These are phyloP conservation scores for Andrena minutula DNA, from an alignment of 2,888 invertebrate genomes.

Conservation along the genomic window DNA sequence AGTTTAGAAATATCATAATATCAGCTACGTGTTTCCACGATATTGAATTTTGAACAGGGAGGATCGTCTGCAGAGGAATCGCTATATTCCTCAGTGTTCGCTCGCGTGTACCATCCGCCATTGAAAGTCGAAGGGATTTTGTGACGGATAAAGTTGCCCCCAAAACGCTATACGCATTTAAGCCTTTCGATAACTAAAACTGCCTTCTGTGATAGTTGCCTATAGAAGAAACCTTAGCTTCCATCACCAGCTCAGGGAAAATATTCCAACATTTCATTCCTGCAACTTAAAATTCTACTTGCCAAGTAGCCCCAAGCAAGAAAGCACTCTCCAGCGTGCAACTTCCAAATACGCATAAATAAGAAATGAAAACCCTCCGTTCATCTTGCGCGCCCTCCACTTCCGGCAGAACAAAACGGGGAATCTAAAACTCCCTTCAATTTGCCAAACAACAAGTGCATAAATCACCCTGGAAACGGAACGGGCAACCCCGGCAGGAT, in stretches of 20 bases:
- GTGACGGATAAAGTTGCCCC: neutral
- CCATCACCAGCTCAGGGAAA: neutral
- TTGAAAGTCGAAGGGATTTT: neutral
- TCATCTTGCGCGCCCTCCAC: neutral
- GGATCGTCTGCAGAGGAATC: slow-evolving; percentile 22
- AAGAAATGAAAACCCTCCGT: neutral
- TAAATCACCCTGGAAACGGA: slow-evolving; percentile 6
- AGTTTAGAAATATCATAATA: slow-evolving; percentile 79
- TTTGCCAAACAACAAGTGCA: slow-evolving; percentile 31
- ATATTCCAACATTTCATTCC: neutral
- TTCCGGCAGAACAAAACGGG: slow-evolving; percentile 4
- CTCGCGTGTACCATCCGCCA: neutral
- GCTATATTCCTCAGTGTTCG: neutral
- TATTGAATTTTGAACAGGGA: slow-evolving; percentile 77
- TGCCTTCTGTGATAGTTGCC: too few species aligned
- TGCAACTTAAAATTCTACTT: neutral
- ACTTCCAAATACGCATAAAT: neutral
- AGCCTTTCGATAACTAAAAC: too few species aligned
- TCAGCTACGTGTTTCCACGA: slow-evolving; percentile 77
- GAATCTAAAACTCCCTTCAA: slow-evolving; percentile 19
- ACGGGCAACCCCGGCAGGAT: neutral
- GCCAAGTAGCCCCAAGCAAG: neutral
- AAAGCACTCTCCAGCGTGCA: neutral
- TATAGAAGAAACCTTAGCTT: too few species aligned
- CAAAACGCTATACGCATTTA: too few species aligned